Percentiles rank a stretch among this genome's conserved stretches.
Evolutionary conservation across 2,888 invertebrate genomes (phyloP).

Genomic region (Leptopilina myrica): DNA sequence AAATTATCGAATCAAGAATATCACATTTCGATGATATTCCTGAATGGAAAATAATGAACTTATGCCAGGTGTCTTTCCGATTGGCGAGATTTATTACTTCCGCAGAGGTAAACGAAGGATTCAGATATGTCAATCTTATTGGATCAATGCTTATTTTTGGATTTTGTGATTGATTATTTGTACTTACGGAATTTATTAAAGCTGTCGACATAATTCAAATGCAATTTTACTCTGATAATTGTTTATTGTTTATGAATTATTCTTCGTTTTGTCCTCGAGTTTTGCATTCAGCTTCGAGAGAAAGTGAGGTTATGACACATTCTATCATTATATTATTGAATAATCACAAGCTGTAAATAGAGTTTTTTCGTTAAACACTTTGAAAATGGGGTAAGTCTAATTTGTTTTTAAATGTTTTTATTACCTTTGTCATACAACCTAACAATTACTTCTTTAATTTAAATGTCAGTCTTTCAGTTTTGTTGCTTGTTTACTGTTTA

Average conservation of each 20-base stretch:
- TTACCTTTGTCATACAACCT: too few relatives aligned
- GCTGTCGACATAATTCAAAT: neutral
- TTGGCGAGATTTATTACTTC: slow-evolving; percentile 63
- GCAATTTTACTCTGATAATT: neutral
- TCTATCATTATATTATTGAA: too few relatives aligned
- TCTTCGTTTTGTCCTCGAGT: neutral
- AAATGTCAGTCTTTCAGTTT: too few relatives aligned
- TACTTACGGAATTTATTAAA: neutral
- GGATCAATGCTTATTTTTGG: slow-evolving; percentile 59
- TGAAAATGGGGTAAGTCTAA: too few relatives aligned
- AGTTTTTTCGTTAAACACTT: too few relatives aligned
- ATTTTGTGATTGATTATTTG: neutral
- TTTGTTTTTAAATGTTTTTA: too few relatives aligned
- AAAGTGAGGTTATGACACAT: slow-evolving; percentile 13
- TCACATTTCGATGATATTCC: slow-evolving; percentile 57
- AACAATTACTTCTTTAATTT: too few relatives aligned
- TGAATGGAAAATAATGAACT: slow-evolving; percentile 69
- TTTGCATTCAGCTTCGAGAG: neutral
- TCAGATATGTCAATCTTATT: slow-evolving; percentile 63
- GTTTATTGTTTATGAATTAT: neutral
- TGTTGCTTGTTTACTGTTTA: too few relatives aligned
- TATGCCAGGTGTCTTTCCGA: slow-evolving; percentile 71
- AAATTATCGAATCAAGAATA: slow-evolving; percentile 64
- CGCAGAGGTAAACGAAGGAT: slow-evolving; percentile 63
- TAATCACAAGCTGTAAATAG: too few relatives aligned